Base-by-base conservation (phyloP, 2,113 vertebrate species). In the Terrapene triunguis region DNA sequence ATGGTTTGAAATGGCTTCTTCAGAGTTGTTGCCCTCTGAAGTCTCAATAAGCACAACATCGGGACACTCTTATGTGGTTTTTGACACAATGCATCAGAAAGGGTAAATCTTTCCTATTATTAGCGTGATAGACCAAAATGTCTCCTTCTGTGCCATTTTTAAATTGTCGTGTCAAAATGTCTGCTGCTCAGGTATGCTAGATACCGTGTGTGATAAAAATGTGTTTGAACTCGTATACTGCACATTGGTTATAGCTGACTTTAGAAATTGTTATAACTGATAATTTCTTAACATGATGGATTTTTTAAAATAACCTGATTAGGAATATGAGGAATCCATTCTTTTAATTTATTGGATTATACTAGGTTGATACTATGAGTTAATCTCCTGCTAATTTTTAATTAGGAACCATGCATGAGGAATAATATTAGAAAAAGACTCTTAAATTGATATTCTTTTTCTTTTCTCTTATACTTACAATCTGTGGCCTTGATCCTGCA, bases 1-100 rank as follows among this genome's bases (percentile, higher is more conserved):
- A 95, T 97, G 96, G 97, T 98, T 96, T 93, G 86, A 95, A 97
- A 87, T 92, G 82, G 96, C 92, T 96, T 97, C 89, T 90, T 97
- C 89, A 86, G 93, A 96, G 47, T 92, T 98, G 91, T 94, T 98
- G 97, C 97, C 97, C 97, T 98, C 95, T 97, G 65, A 87, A 59
- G 87, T 97, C 91, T 97, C 95, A 98, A 97, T 97, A 97, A 96
- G 76, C 95, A 95, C 90, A 62, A 91, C 90, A 93, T 94, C 97
- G 97, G 93, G 95, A 95, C 93, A 85, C 95, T 94, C 92, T 97
- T 96, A 89, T 86, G 95, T 84, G 92, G 24, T 53, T 98, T 97
- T 97, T 96, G 97, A 89, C 85, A 84, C 94, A 94, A 81, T 93
- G 85, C 93, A 92, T 94, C 95, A 95, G 83, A 90, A 88, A 88